phyloP scores from a whole-genome alignment of 2,888 invertebrate species.

The Netelia melanura region DNA sequence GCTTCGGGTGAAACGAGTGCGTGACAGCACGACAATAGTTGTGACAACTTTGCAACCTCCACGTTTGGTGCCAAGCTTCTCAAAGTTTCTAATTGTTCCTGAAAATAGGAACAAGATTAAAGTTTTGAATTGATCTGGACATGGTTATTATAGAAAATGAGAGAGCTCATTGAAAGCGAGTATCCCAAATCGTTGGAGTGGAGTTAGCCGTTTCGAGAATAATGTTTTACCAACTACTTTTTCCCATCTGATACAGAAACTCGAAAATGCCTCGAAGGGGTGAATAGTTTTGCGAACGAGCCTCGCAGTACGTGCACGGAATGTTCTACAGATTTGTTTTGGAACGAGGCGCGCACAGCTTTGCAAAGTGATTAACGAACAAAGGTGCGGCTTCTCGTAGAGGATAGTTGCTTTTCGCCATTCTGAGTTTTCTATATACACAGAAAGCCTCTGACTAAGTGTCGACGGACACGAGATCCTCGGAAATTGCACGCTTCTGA shows the following conservation, averaged over 20 bases:
- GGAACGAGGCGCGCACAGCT: constrained; percentile 68
- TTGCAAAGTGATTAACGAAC: constrained; percentile 78
- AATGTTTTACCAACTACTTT: constrained; percentile 22
- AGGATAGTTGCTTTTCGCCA: constrained; percentile 71
- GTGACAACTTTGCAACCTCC: constrained; percentile 85
- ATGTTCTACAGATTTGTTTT: constrained; percentile 74
- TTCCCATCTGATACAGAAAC: constrained; percentile 60
- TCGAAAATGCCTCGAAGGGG: constrained; percentile 26
- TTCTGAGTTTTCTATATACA: constrained; percentile 39
- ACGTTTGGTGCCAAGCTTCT: constrained; percentile 86
- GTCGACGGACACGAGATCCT: constrained; percentile 80
- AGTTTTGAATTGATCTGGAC: constrained; percentile 66
- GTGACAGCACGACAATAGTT: constrained; percentile 88
- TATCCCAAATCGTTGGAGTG: constrained; percentile 18
- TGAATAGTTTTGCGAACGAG: constrained; percentile 47
- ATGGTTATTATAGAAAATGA: constrained; percentile 13
- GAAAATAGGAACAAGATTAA: constrained; percentile 74
- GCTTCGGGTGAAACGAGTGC: constrained; percentile 93
- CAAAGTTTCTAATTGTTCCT: constrained; percentile 87
- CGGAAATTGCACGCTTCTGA: constrained; percentile 75
- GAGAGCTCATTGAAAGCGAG: neutral
- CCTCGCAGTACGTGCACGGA: constrained; percentile 68
- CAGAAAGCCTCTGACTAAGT: constrained; percentile 70
- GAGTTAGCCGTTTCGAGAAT: constrained; percentile 43
- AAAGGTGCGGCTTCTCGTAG: constrained; percentile 61